Base-by-base conservation (phyloP, 2,888 invertebrate species). In the Hirtodrosophila alboralis region DNA sequence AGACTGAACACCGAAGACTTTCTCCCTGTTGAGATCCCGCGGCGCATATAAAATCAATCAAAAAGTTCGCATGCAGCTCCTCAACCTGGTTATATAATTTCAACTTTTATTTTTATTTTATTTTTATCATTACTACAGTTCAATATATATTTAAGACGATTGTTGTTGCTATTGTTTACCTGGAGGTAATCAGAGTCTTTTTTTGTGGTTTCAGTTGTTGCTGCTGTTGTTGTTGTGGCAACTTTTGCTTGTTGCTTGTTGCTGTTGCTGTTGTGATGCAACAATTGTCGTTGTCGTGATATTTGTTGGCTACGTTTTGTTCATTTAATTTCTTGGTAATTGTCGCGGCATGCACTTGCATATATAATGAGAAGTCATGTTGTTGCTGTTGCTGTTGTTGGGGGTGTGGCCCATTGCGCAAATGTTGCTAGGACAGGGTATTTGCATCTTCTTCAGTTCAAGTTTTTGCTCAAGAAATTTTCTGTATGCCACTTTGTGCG, bases 21-120 rank as follows among this genome's bases (percentile, higher is more conserved):
- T 71, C 71, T 83, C 64, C 68, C 45, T n/a, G 21, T 27, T 33
- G 43, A 56, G 54, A 59, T 70, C 60, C 62, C 53, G 69, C 49
- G 37, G 52, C 58, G 69, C 76, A 69, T 76, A 76, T 64, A 21
- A 60, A 66, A 63, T 63, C 28, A 62, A 62, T 51, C 49, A 53
- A 54, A n/a, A 62, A 67, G 40, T 52, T 65, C 10, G 59, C 45
- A 8, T 34, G 36, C 65, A 52, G 69, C 57, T 85, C 84, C 86
- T 85, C 87, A 78, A 85, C 80, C 84, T 81, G 84, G 78, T 87
- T 87, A 80, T 64, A 71, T 73, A 85, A 84, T 67, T 41, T 4
- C 27, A 26, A 57, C 21, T 48, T 64, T 57, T 38, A 30, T 23
- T 36, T 47, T 28, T n/a, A 23, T 36, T 13, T 37, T 38, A 23